Percentiles rank a stretch among this genome's conserved stretches.
phyloP scores from a whole-genome alignment of 2,797 vertebrate genomes.

The Dipus sagitta region DNA sequence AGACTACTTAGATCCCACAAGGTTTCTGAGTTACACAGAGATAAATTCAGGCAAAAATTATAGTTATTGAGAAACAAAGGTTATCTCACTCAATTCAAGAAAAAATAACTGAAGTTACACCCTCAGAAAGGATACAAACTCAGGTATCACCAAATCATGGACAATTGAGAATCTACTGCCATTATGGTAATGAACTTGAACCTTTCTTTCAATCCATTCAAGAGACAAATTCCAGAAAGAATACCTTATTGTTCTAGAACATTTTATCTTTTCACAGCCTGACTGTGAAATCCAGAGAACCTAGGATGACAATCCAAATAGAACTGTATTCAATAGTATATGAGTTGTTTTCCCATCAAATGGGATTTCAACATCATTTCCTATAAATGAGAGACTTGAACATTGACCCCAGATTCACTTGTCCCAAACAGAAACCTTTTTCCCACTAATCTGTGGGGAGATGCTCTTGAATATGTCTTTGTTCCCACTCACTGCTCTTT shows the following conservation, averaged over 20 bases:
- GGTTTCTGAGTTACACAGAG: constrained; percentile 40
- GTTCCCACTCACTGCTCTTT: not conserved
- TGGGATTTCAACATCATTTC: not conserved
- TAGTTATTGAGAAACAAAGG: not conserved
- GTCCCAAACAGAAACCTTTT: not conserved
- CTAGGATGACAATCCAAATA: not conserved
- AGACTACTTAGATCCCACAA: not conserved
- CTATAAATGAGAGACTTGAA: not conserved
- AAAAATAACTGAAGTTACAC: not conserved
- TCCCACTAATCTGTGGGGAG: not conserved
- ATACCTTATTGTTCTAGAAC: not conserved
- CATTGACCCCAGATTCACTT: not conserved
- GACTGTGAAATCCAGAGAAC: not conserved
- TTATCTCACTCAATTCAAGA: constrained; percentile 5
- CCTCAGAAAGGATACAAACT: constrained; percentile 1
- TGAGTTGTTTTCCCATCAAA: not conserved
- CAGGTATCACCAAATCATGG: not conserved
- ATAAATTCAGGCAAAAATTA: not conserved
- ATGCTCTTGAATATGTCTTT: not conserved
- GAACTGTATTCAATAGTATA: not conserved
- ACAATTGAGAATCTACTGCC: not conserved
- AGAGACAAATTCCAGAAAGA: constrained; percentile 5
- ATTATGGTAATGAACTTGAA: not conserved
- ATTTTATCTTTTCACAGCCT: not conserved
- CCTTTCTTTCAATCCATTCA: not conserved